Percentiles rank a stretch among this genome's conserved stretches.
These are phyloP conservation scores for Delia radicum DNA, from an alignment of 1,140 invertebrate species.

Conservation along the genomic window DNA sequence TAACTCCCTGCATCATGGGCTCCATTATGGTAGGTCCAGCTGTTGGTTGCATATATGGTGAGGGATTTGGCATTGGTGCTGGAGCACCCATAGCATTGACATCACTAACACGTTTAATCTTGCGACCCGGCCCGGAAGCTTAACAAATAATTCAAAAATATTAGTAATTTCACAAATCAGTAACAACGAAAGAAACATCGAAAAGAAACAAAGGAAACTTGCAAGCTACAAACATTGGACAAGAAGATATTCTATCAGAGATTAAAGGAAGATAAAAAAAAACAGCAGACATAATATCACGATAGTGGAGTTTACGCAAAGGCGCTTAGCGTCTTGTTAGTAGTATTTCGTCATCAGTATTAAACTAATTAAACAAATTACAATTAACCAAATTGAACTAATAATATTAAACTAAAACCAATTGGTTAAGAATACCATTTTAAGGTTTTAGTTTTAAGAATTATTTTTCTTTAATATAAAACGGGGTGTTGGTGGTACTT, in stretches of 20 bases:
- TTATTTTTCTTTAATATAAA: neutral
- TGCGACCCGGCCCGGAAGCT: conserved; percentile 54
- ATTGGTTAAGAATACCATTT: neutral
- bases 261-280: neutral
- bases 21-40: conserved; percentile 55
- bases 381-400: neutral
- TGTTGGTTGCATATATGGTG: conserved; percentile 45
- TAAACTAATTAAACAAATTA: neutral
- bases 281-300: conserved; percentile 8
- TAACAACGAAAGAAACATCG: neutral
- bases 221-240: conserved; percentile 36
- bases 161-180: neutral
- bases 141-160: neutral
- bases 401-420: neutral
- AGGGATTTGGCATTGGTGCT: conserved; percentile 41
- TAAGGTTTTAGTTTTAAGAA: neutral
- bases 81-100: conserved; percentile 63
- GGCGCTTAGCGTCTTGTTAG: neutral
- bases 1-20: conserved; percentile 40
- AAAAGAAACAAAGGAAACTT: conserved; percentile 29
- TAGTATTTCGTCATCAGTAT: neutral
- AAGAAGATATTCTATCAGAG: neutral
- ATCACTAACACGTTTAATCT: conserved; percentile 66
- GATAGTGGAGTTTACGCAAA: neutral
- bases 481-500: conserved; percentile 38